Conservation (phyloP, 1,140 invertebrate species). For the Achatina immaculata region DNA sequence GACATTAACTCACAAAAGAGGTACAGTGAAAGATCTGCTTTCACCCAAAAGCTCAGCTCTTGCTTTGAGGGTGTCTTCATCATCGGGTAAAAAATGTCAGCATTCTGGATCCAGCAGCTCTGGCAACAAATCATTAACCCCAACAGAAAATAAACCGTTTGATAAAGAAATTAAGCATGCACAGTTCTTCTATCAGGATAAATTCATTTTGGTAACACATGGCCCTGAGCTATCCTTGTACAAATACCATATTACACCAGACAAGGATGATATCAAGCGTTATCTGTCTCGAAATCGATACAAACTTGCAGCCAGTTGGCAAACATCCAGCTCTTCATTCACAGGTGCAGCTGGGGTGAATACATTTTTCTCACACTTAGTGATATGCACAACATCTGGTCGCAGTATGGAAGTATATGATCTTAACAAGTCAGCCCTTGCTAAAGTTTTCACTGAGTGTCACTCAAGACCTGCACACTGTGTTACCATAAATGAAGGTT, state of each 20-base stretch:
- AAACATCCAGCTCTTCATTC: slow-evolving; percentile 60
- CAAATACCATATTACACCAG: slow-evolving; percentile 68
- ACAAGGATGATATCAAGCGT: slow-evolving; percentile 68
- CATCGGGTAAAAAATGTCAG: background rate
- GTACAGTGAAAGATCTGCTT: slow-evolving; percentile 29
- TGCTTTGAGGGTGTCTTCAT: background rate
- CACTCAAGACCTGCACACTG: slow-evolving; percentile 65
- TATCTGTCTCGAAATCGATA: slow-evolving; percentile 55
- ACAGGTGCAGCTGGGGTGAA: slow-evolving; percentile 67
- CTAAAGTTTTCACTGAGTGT: slow-evolving; percentile 58
- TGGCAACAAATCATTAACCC: background rate
- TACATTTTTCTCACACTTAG: slow-evolving; percentile 70
- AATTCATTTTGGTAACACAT: slow-evolving; percentile 68
- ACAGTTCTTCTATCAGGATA: slow-evolving; percentile 72
- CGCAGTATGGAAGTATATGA: slow-evolving; percentile 68
- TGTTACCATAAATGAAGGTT: slow-evolving; percentile 69
- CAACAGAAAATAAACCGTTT: slow-evolving; percentile 46
- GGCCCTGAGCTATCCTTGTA: slow-evolving; percentile 67
- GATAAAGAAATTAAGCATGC: slow-evolving; percentile 63
- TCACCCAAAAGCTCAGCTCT: background rate
- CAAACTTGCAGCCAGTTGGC: slow-evolving; percentile 65
- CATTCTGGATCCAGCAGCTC: background rate
- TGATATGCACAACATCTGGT: slow-evolving; percentile 68
- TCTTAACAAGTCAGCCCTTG: slow-evolving; percentile 66
- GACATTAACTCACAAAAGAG: slow-evolving; percentile 53